Evolutionary conservation across 35 echinoderm and acorn worm genomes (phyloP), one percentile per base, ranked within the genome.

Genomic region (Ophioderma brevispina): DNA sequence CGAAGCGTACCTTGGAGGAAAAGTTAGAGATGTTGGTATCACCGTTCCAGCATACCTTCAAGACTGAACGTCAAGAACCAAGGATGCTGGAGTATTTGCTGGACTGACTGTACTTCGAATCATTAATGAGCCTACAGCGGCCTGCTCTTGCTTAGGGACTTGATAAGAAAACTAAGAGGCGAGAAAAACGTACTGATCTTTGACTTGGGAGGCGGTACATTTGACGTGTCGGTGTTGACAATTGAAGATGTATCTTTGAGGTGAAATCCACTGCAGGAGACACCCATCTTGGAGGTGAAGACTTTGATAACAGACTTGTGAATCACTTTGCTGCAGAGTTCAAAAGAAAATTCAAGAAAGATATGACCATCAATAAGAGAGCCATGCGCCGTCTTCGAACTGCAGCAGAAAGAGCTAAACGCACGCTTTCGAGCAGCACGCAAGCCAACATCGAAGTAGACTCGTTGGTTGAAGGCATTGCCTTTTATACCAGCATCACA

Each of bases 221-320:
- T 91, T 56, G 93, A 91, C 79, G 93, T 95, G 13, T 95, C 94
- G 0, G 80, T 95, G 28, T 40, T 95, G 18, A 76, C 40, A 3
- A 92, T 95, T 19, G 94, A 81, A 33, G 94, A 91, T 18, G 94
- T 79, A 0, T 37, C 13, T 95, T 92, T 80, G 89, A 95, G 39
- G 90, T 92, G 5, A 91, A 92, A n/a, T 87, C 94, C n/a, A 95
- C 94, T 30, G 84, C 94, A 18, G 89, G 90, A 38, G 85, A 95
- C 49, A 95, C 94, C 39, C 89, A 95, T 80, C 79, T 92, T 37
- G 94, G 94, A 64, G 94, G 94, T 21, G 94, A 95, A 46, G 94
- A 92, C 84, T 95, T 95, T 39, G 90, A 92, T 55, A 88, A 95
- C 64, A 78, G 90, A 64, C 79, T 95, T 21, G 94, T 95, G 33